Evolutionary conservation across 2,797 vertebrate genomes (phyloP), one percentile per base, ranked within the genome.

Genomic region (Spheniscus humboldti): DNA sequence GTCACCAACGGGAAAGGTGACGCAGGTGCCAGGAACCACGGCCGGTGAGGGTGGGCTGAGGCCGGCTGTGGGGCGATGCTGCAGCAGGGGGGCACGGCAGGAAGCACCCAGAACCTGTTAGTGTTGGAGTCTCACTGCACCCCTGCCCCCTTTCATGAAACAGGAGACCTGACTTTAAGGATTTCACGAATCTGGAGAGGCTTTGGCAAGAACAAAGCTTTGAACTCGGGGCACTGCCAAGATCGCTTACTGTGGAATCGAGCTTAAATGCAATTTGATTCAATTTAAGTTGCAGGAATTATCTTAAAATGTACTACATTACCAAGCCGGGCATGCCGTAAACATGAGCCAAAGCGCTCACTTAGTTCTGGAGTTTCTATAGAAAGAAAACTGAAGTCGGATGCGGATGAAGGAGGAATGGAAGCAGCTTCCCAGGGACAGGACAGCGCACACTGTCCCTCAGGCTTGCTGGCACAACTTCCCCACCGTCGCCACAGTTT

Each of bases 291-390:
- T 62, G 53, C 4, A 10, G 79, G 66, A 91, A 72, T 48, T 41
- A 18, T 20, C 55, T 64, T 41, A 30, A 57, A 76, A 80, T 14
- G 47, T n/a, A 9, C 78, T 31, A 3, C 10, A 5, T 19, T 37
- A 48, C 33, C 4, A 7, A 43, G 73, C 80, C 8, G 68, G 62
- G 27, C 3, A 5, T 33, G 59, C 86, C 16, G 7, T 12, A 19
- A 47, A 8, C 27, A 2, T 2, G 23, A 85, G 23, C 74, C 78
- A 57, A 45, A 43, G 66, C 2, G 0, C 71, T 64, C 0, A 0
- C 41, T 63, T 45, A 5, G 13, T 25, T 64, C 30, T 33, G 41
- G 22, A 63, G 60, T 59, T 64, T 41, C 76, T 78, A 3, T 18
- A 28, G 69, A 57, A 57, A 76, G 28, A 43, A 60, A 62, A 7